Conservation (phyloP, 2,113 vertebrate species). For the Tetrao urogallus region DNA sequence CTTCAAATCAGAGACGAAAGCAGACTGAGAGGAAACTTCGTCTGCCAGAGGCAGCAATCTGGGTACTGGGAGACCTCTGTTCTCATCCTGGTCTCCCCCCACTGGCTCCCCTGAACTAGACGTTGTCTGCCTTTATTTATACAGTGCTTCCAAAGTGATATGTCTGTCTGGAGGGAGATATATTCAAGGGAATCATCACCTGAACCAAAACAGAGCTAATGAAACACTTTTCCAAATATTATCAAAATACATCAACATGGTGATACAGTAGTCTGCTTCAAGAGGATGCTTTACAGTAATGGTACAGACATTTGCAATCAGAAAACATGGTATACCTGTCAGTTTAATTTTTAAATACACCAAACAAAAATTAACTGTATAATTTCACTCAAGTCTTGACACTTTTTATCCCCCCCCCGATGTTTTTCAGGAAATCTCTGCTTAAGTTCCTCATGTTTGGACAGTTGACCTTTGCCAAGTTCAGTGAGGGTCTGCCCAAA, state of each 20-base stretch:
- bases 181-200: not conserved
- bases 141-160: not conserved
- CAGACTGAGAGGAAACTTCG: slow-evolving; percentile 18
- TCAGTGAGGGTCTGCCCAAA: not conserved
- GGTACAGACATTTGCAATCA: not conserved
- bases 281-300: not conserved
- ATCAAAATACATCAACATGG: accelerated
- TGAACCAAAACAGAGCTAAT: not conserved
- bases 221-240: not conserved
- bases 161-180: not conserved
- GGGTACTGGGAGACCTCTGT: not conserved
- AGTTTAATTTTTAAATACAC: not conserved
- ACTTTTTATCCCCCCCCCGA: not conserved
- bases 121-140: not conserved
- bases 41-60: not conserved
- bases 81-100: not conserved
- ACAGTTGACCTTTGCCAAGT: not conserved
- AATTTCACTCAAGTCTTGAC: not conserved
- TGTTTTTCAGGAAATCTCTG: not conserved
- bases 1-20: not conserved
- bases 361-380: not conserved
- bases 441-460: not conserved
- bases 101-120: not conserved
- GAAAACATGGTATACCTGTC: not conserved
- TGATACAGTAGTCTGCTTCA: not conserved